phyloP scores from a whole-genome alignment of 2,888 invertebrate genomes.

The Rhingia rostrata region DNA sequence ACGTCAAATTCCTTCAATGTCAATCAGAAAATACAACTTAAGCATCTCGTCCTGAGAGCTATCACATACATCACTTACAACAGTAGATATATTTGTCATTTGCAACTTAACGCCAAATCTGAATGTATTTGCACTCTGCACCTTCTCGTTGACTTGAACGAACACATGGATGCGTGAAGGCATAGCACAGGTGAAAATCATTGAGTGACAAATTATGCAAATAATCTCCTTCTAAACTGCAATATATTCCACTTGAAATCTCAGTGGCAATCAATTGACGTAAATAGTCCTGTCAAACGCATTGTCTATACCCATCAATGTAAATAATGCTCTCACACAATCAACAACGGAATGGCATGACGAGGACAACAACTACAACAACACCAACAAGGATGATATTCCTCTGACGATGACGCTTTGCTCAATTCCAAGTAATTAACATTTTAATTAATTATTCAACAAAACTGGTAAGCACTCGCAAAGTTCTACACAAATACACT shows the following conservation, averaged over 20 bases:
- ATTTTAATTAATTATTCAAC: constrained; percentile 73
- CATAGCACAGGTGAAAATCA: not conserved
- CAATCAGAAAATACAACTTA: no score
- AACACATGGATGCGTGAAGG: no score
- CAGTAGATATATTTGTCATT: no score
- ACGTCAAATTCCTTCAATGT: no score
- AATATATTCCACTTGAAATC: constrained; percentile 41
- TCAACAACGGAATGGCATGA: constrained; percentile 4
- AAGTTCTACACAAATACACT: constrained; percentile 59
- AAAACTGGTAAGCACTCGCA: constrained; percentile 54
- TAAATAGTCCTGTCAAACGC: constrained; percentile 27
- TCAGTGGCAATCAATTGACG: constrained; percentile 18
- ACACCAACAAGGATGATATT: not conserved
- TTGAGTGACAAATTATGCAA: constrained; percentile 34
- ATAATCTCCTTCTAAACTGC: constrained; percentile 6
- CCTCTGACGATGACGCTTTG: constrained; percentile 31
- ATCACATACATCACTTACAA: no score
- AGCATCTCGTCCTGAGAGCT: no score
- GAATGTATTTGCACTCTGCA: not conserved
- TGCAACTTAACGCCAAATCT: no score
- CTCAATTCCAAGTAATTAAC: constrained; percentile 68
- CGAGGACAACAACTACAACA: constrained; percentile 2
- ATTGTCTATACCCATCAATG: constrained; percentile 4
- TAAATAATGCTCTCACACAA: constrained; percentile 26
- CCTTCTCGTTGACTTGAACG: not conserved